Evolutionary conservation across 1,140 invertebrate species (phyloP).

Genomic region (Drosophila navojoa): DNA sequence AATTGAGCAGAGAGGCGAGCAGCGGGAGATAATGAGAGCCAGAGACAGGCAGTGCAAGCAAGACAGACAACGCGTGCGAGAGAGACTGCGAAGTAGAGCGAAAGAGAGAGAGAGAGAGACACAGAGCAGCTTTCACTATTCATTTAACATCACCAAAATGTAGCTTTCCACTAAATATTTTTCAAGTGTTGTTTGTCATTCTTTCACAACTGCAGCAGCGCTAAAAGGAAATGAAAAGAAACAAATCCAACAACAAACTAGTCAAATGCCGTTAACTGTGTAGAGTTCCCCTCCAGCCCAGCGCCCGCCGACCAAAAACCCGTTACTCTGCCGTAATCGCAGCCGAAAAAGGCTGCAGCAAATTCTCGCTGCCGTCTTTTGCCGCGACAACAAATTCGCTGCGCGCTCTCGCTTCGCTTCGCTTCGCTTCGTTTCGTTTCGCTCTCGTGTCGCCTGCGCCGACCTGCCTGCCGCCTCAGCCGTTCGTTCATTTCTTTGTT

Average conservation of each 20-base stretch:
- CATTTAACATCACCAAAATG: too few species aligned
- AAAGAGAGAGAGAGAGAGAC: not conserved
- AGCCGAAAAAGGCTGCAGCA: conserved; percentile 42
- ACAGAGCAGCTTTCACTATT: too few species aligned
- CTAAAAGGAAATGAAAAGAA: not conserved
- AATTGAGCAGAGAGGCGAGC: not conserved
- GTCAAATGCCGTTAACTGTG: conserved; percentile 5
- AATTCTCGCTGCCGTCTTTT: conserved; percentile 35
- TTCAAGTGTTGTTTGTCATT: conserved; percentile 12
- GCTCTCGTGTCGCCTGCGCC: conserved; percentile 29
- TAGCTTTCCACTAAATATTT: conserved; percentile 3
- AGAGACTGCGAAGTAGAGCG: not conserved
- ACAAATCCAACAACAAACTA: conserved; percentile 2
- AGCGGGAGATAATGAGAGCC: not conserved
- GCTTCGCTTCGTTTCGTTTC: not conserved
- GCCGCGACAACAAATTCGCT: conserved; percentile 51
- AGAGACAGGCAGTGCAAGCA: not conserved
- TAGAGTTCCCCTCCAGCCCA: not conserved
- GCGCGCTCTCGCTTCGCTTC: conserved; percentile 11
- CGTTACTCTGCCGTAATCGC: conserved; percentile 1
- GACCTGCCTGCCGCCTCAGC: not conserved
- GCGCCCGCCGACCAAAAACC: not conserved
- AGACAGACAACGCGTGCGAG: conserved; percentile 6
- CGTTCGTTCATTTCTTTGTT: not conserved
- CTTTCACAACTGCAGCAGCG: not conserved